Percentiles rank a stretch among this genome's conserved stretches.
Evolutionary conservation across 2,888 invertebrate genomes (phyloP).

Genomic region (Athalia circularis): DNA sequence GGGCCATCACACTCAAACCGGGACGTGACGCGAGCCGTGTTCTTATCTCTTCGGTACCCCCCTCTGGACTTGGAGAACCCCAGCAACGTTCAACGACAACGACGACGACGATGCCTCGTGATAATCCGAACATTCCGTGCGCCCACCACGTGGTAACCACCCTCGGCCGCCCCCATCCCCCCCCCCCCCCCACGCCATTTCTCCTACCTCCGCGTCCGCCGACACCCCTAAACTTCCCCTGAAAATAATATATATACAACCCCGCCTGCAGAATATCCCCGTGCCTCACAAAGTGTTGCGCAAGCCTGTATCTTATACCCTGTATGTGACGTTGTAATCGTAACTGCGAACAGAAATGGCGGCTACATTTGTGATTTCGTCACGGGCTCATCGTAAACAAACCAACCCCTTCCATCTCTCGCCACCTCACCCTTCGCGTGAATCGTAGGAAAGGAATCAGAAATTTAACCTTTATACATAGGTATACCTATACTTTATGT

Average conservation of each 20-base stretch:
- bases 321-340: conserved; percentile 67
- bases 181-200: conserved; percentile 19
- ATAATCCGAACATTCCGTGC: conserved; percentile 69
- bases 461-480: conserved; percentile 22
- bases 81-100: conserved; percentile 48
- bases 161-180: conserved; percentile 44
- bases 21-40: conserved; percentile 70
- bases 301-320: conserved; percentile 62
- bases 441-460: neutral
- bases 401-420: neutral
- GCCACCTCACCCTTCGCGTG: no score
- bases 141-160: conserved; percentile 61
- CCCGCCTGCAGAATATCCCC: conserved; percentile 11
- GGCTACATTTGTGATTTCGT: conserved; percentile 57
- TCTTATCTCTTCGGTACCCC: conserved; percentile 67
- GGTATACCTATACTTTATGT: neutral
- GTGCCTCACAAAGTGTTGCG: conserved; percentile 49
- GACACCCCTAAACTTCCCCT: neutral
- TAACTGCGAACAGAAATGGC: conserved; percentile 48
- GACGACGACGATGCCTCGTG: conserved; percentile 51
- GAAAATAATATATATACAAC: neutral
- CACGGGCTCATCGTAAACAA: conserved; percentile 63
- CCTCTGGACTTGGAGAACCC: conserved; percentile 33
- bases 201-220: neutral
- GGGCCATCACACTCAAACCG: conserved; percentile 69